Percentiles rank a stretch among this genome's conserved stretches.
Conservation (phyloP, 2,797 vertebrate genomes). For the Mormyrus hasselquistii region DNA sequence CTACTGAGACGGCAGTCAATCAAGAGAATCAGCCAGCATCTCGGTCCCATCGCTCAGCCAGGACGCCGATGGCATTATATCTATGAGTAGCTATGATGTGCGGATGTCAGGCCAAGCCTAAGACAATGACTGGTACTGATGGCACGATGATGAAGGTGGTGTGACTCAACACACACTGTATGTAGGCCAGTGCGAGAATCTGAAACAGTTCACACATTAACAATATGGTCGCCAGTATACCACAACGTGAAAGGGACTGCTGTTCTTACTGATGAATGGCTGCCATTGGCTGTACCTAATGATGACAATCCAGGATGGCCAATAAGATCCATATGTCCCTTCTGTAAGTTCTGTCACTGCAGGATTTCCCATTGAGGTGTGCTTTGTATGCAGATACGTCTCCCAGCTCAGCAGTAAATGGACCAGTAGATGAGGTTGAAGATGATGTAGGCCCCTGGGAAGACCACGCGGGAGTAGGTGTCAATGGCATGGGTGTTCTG, state of each 20-base stretch:
- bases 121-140: neutral
- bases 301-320: neutral
- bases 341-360: neutral
- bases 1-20: neutral
- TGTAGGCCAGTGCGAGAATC: neutral
- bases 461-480: conserved; percentile 88
- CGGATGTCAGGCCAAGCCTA: neutral
- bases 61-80: neutral
- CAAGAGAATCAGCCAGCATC: neutral
- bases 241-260: neutral
- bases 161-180: neutral
- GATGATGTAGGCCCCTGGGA: conserved; percentile 86
- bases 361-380: neutral
- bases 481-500: conserved; percentile 87
- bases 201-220: neutral
- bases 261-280: neutral
- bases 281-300: neutral
- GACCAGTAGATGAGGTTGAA: conserved; percentile 97
- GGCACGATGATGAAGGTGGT: neutral
- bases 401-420: conserved; percentile 72
- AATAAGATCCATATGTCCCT: neutral
- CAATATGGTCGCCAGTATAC: neutral
- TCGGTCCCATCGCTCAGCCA: neutral
- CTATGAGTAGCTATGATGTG: neutral
- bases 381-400: neutral